phyloP scores from a whole-genome alignment of 1,140 invertebrate genomes.

The Drosophila littoralis region DNA sequence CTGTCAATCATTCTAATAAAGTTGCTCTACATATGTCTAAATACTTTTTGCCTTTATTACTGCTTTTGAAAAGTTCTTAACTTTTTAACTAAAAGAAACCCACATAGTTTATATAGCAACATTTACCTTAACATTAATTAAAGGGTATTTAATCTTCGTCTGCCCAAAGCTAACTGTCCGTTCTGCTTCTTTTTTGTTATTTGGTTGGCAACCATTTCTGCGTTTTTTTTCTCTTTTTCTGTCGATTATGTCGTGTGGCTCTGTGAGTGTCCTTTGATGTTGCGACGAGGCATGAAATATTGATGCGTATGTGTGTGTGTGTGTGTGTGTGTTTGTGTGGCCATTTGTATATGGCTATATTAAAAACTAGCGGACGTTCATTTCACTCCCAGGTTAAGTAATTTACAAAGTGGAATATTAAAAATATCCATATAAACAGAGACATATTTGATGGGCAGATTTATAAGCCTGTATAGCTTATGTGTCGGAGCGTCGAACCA shows the following conservation, averaged over 20 bases:
- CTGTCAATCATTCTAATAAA: too few relatives aligned
- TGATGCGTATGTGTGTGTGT: conserved; percentile 42
- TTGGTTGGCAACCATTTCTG: conserved; percentile 54
- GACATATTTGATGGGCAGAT: too few relatives aligned
- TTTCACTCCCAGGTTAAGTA: conserved; percentile 18
- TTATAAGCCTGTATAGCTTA: too few relatives aligned
- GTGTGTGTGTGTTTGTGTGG: neutral
- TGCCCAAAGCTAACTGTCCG: neutral
- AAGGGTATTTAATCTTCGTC: conserved; percentile 3
- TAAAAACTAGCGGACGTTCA: conserved; percentile 27
- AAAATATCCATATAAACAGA: neutral
- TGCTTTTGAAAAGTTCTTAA: too few relatives aligned
- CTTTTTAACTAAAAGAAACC: too few relatives aligned
- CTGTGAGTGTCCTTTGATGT: conserved; percentile 47
- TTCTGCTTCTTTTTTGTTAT: conserved; percentile 37
- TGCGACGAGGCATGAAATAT: conserved; percentile 68
- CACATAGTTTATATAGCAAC: too few relatives aligned
- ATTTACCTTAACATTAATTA: too few relatives aligned
- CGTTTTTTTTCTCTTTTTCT: conserved; percentile 29
- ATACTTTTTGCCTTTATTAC: too few relatives aligned
- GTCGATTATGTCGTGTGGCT: conserved; percentile 50
- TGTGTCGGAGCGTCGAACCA: too few relatives aligned
- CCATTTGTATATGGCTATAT: conserved; percentile 20
- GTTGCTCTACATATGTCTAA: too few relatives aligned
- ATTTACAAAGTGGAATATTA: neutral